These are phyloP conservation scores for Chitala chitala DNA, from an alignment of 2,113 vertebrate species.

Conservation along the genomic window DNA sequence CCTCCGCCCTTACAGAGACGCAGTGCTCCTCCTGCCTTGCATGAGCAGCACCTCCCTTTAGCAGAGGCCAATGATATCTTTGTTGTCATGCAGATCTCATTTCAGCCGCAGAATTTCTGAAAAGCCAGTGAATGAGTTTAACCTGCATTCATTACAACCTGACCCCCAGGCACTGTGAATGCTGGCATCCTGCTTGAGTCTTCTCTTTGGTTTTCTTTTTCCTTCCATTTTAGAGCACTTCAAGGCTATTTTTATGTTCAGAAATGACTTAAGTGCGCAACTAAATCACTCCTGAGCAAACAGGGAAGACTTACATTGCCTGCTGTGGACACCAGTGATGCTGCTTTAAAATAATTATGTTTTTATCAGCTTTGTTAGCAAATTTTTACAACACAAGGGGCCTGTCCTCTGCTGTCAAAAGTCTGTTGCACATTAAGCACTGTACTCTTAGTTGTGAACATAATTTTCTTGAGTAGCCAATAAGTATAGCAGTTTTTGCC, in stretches of 20 bases:
- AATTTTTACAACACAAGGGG: constrained; percentile 7
- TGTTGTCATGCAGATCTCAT: constrained; percentile 40
- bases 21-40: background rate
- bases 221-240: constrained; percentile 31
- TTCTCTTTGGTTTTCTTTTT: constrained; percentile 29
- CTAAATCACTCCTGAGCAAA: constrained; percentile 17
- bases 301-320: background rate
- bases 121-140: constrained; percentile 51
- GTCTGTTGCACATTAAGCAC: background rate
- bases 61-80: background rate
- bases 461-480: too few species aligned
- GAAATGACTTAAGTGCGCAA: background rate
- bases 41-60: constrained; percentile 2
- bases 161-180: constrained; percentile 47
- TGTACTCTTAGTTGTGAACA: too few species aligned
- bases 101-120: constrained; percentile 42
- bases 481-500: too few species aligned
- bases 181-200: constrained; percentile 33
- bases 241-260: background rate
- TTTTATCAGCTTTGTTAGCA: constrained; percentile 18
- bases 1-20: background rate
- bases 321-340: background rate
- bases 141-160: constrained; percentile 58
- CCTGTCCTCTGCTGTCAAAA: background rate
- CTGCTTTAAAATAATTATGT: background rate